A percentile compares a stretch with the other conserved stretches of the same genome.
phyloP scores from a whole-genome alignment of 1,140 invertebrate genomes.

The Parasteatoda tepidariorum region DNA sequence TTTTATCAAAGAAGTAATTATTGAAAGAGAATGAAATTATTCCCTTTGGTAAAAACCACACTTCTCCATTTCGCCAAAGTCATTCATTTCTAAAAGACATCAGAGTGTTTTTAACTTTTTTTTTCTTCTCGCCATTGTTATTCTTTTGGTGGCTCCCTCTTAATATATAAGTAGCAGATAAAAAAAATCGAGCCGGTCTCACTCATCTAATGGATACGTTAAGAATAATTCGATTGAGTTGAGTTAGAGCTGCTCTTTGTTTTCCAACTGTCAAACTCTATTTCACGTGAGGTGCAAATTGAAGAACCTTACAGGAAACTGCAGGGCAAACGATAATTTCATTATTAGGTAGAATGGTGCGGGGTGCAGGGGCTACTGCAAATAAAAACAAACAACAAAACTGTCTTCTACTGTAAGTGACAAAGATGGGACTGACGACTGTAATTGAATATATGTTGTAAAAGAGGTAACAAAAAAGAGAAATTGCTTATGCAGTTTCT shows the following conservation, averaged over 20 bases:
- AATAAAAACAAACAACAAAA: slow-evolving; percentile 26
- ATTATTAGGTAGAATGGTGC: slow-evolving; percentile 5
- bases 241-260: slow-evolving; percentile 46
- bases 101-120: background rate
- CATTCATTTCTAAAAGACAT: background rate
- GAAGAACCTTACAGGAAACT: slow-evolving; percentile 17
- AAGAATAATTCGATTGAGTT: slow-evolving; percentile 51
- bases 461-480: slow-evolving; percentile 6
- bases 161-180: background rate
- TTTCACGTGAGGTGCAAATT: slow-evolving; percentile 53
- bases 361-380: background rate
- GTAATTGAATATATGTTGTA: slow-evolving; percentile 57
- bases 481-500: slow-evolving; percentile 31
- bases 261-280: slow-evolving; percentile 55
- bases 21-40: background rate
- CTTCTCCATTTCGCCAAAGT: background rate
- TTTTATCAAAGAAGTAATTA: too few relatives aligned
- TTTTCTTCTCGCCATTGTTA: background rate
- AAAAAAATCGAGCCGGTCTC: background rate
- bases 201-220: slow-evolving; percentile 45
- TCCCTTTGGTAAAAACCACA: background rate
- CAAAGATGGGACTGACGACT: slow-evolving; percentile 49
- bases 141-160: slow-evolving; percentile 14
- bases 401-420: slow-evolving; percentile 28
- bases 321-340: slow-evolving; percentile 47